Evolutionary conservation across 2,888 invertebrate genomes (phyloP).

Genomic region (Drosophila nigritarsus): DNA sequence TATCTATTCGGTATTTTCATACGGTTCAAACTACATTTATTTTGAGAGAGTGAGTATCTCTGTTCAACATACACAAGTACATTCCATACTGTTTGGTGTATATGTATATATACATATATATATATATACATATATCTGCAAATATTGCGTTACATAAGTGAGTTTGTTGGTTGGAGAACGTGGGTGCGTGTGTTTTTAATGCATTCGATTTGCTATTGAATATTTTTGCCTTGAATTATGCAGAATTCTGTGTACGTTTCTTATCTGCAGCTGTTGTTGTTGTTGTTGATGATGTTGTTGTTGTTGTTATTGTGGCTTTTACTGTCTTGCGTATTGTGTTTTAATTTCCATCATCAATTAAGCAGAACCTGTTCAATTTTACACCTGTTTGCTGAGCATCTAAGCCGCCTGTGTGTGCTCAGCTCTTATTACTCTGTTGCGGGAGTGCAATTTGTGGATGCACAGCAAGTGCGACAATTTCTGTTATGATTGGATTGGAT

Average conservation of each 20-base stretch:
- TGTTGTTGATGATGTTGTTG: background rate
- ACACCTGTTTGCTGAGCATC: constrained; percentile 8
- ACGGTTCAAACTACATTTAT: background rate
- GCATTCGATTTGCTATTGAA: constrained; percentile 52
- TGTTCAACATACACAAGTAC: background rate
- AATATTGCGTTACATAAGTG: constrained; percentile 26
- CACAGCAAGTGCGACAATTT: constrained; percentile 8
- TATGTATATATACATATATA: background rate
- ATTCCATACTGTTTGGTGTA: background rate
- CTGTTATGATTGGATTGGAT: constrained; percentile 10
- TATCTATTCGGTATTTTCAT: no score
- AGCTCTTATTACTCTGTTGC: background rate
- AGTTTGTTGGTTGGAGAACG: constrained; percentile 28
- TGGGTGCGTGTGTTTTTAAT: constrained; percentile 58
- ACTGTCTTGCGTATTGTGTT: constrained; percentile 4
- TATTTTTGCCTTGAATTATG: constrained; percentile 36
- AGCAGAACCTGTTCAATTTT: constrained; percentile 11
- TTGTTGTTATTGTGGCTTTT: background rate
- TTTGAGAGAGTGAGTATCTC: background rate
- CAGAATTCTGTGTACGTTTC: constrained; percentile 39
- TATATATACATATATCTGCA: background rate
- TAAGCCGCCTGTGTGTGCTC: background rate
- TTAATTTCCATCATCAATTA: constrained; percentile 31
- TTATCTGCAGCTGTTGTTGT: constrained; percentile 23
- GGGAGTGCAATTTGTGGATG: background rate